Evolutionary conservation across 2,888 invertebrate species (phyloP), one percentile per base, ranked within the genome.

Genomic region (Polydesmus complanatus): DNA sequence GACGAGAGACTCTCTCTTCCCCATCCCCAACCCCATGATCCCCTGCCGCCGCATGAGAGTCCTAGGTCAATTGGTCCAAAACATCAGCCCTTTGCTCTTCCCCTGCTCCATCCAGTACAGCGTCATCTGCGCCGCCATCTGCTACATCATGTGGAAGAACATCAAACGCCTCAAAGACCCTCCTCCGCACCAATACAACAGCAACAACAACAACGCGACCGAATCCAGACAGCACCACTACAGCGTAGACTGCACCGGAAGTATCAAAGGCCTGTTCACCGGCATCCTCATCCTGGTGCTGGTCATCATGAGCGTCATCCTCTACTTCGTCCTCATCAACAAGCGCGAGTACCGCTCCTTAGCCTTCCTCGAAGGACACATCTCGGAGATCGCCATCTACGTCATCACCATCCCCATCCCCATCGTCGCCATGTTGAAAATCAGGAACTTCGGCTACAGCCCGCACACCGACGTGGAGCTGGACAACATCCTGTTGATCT

Each of bases 61-160:
- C 0, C 23, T 63, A n/a, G 62, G 62, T 14, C 60, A 88, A 0
- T 73, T 92, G 62, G 88, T 91, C 0, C 87, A 88, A 73, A 89
- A 91, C 67, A 91, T 93, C 0, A 89, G 91, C 53, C 92, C 93
- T 0, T 94, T 95, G 71, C 81, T 96, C 50, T 95, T 93, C 69
- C 95, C 96, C 0, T 95, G 94, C 74, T 84, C 84, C 58, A 94
- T 96, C 66, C 95, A 96, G 75, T 96, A 96, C 76, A 93, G 93
- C 56, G 78, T 96, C 60, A 94, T 96, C 65, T 95, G 95, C 69
- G 94, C 95, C 0, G 95, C 94, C 47, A 76, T 96, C 65, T 78
- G 95, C 56, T 96, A 94, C 74, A 92, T 95, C 22, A 94, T 96
- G 88, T 95, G 95, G 92, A 88, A 88, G 75, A 87, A 88, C 73